Evolutionary conservation across 2,888 invertebrate genomes (phyloP).

Genomic region (Galerucella pusilla): DNA sequence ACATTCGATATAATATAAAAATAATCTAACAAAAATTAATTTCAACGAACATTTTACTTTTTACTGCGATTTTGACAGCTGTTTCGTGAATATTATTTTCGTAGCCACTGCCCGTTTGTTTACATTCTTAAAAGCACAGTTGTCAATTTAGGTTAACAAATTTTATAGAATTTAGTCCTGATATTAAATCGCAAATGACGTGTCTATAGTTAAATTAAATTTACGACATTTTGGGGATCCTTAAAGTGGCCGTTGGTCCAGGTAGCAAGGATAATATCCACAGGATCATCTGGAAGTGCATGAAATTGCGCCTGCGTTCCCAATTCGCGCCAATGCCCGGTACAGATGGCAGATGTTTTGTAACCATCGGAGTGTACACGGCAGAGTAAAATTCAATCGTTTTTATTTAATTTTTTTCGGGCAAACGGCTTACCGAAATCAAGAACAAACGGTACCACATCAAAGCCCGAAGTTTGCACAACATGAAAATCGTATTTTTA

Average conservation of each 20-base stretch:
- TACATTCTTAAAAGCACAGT: slow-evolving; percentile 24
- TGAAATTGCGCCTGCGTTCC: slow-evolving; percentile 54
- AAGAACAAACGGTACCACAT: slow-evolving; percentile 40
- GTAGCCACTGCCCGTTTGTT: slow-evolving; percentile 33
- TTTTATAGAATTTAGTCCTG: slow-evolving; percentile 11
- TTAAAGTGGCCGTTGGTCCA: slow-evolving; percentile 31
- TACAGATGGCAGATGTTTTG: slow-evolving; percentile 68
- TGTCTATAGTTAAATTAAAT: slow-evolving; percentile 11
- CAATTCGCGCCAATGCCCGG: slow-evolving; percentile 66
- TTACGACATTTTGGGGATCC: slow-evolving; percentile 19
- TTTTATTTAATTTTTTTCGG: slow-evolving; percentile 53
- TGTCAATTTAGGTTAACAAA: slow-evolving; percentile 29
- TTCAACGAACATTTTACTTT: too few species aligned
- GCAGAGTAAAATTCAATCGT: slow-evolving; percentile 53
- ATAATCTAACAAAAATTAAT: too few species aligned
- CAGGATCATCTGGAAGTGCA: slow-evolving; percentile 37
- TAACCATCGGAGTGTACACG: slow-evolving; percentile 61
- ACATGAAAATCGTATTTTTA: slow-evolving; percentile 48
- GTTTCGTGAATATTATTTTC: background rate
- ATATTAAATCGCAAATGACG: slow-evolving; percentile 18
- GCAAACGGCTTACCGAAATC: slow-evolving; percentile 45
- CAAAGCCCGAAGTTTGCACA: slow-evolving; percentile 47
- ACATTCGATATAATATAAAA: too few species aligned
- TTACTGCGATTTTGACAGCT: background rate
- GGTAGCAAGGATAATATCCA: slow-evolving; percentile 26